Base-by-base conservation (phyloP, 2,113 vertebrate species). In the Deroptyus accipitrinus region DNA sequence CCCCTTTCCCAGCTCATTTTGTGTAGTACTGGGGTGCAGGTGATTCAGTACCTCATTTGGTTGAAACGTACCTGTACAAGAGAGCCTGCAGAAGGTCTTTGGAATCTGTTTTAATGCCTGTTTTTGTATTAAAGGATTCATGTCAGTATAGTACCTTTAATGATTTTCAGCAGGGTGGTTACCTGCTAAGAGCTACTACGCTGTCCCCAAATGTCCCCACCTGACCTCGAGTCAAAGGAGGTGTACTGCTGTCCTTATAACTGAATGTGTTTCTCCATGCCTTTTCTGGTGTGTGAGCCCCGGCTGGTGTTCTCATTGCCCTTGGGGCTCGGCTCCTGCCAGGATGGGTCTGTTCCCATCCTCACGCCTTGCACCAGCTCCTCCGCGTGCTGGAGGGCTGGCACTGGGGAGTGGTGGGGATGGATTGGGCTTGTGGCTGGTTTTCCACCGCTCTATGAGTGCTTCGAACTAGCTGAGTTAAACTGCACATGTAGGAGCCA, bases 361-460 rank as follows among this genome's bases (percentile, higher is more conserved):
- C 22, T 46, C 3, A 0, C 7, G 2, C 62, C 30, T 20, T 52
- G 69, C 67, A 30, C 54, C 33, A 2, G 52, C 33, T 11, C 13
- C 41, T 79, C 35, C 6, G 1, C 11, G 4, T 0, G 0, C 73
- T 15, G 68, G 12, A 13, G 72, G 44, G 51, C 61, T 8, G 44
- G 48, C 35, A 2, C 44, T 3, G 72, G 7, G 12, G 0, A 0
- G 18, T 2, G 0, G 7, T 5, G 44, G 37, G 35, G 31, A 1
- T 10, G 57, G 66, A 12, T 30, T 8, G 27, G 41, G 66, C 24
- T 48, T 7, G 10, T 1, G 52, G 52, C 68, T 15, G 33, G 0
- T 55, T 6, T 5, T 33, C 62, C 28, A 0, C 28, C 28, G 76
- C 39, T 77, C 63, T 14, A 0, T 0, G 0, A 14, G 1, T 2